Base-by-base conservation (phyloP, 2,888 invertebrate species). In the Cephus spinipes region DNA sequence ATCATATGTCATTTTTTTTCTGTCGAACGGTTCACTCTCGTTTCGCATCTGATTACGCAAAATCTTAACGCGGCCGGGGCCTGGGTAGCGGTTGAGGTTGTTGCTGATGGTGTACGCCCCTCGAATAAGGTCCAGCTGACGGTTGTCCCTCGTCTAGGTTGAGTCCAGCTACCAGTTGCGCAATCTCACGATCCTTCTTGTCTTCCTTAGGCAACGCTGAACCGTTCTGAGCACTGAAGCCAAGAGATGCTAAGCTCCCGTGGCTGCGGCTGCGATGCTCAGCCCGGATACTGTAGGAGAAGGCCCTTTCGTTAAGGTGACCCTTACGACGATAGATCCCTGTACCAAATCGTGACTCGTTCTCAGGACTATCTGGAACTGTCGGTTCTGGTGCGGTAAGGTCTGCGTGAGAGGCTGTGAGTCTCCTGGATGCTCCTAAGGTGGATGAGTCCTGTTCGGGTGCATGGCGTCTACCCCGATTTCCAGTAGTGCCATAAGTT, bases 191-290 rank as follows among this genome's bases (percentile, higher is more conserved):
- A 91, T 97, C 97, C 90, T 97, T 97, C 91, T 97, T 97, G 81
- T 92, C 87, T 80, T 92, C 87, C 82, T 92, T 90, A 75, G 91
- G 89, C 83, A 91, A 85, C 76, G 88, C 84, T 81, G 82, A 80
- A 55, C 85, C 83, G 34, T 89, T 89, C 30, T 96, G 96, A 83
- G 96, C 95, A 85, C 96, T 97, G 92, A 98, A 98, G 90, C 97
- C 97, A 81, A 98, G 93, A 90, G 97, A 98, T 81, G 98, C 97
- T 90, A 98, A 93, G 80, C 97, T 97, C 80, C 98, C 98, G 91
- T 98, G 98, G 87, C 97, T 98, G 81, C 98, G 94, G 90, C 97
- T 97, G 83, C 98, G 94, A 90, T 98, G 98, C 91, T 98, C 98
- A 91, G 98, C 98, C 79, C 98, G 93, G 89, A 98, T 98, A 85